These are phyloP conservation scores for Drosophila obscura DNA, from an alignment of 1,140 invertebrate species.

Conservation along the genomic window DNA sequence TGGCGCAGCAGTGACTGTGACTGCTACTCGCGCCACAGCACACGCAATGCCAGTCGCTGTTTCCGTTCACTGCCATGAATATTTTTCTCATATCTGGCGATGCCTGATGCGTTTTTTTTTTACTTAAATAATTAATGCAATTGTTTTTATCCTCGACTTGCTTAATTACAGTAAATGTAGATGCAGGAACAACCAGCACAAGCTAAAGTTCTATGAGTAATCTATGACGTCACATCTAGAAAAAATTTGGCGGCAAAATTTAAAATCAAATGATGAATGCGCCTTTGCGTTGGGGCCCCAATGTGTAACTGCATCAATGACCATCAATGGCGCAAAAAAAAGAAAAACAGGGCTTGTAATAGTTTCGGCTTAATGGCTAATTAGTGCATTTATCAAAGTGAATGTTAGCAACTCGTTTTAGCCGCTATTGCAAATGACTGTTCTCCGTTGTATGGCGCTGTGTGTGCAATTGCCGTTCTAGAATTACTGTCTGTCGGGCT, in stretches of 20 bases:
- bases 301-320: too few relatives aligned
- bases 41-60: too few relatives aligned
- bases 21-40: too few relatives aligned
- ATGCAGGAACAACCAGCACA: too few relatives aligned
- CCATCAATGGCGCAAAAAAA: too few relatives aligned
- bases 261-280: neutral
- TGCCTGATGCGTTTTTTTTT: too few relatives aligned
- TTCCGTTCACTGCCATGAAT: too few relatives aligned
- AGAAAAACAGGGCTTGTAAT: conserved; percentile 11
- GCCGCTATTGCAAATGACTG: neutral
- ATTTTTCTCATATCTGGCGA: too few relatives aligned
- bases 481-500: too few relatives aligned
- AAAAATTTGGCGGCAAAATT: conserved; percentile 3
- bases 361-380: conserved; percentile 29
- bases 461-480: conserved; percentile 22
- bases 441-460: conserved; percentile 8
- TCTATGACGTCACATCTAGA: conserved; percentile 22
- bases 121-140: neutral
- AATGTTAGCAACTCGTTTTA: too few relatives aligned
- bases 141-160: neutral
- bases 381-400: conserved; percentile 4
- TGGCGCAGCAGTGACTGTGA: too few relatives aligned
- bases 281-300: too few relatives aligned
- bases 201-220: neutral
- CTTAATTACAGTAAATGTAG: neutral